These are phyloP conservation scores for Enteromius afrohamiltoni DNA, from an alignment of 2,797 vertebrate genomes.

Conservation along the genomic window DNA sequence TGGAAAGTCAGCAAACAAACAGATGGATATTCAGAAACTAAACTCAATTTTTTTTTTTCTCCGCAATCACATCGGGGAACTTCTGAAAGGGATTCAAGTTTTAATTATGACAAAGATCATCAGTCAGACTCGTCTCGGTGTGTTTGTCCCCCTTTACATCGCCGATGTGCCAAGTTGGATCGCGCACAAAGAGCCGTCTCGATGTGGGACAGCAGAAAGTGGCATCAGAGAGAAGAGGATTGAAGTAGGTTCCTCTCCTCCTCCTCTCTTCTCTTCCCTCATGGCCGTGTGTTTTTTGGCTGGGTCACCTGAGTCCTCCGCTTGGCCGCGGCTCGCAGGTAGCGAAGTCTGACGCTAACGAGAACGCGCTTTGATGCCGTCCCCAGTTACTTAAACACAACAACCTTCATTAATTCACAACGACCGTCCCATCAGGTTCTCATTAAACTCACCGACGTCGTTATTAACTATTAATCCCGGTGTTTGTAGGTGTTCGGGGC, in stretches of 20 bases:
- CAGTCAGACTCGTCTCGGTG: conserved; percentile 30
- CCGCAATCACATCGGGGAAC: not conserved
- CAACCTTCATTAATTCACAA: conserved; percentile 52
- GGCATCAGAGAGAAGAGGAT: conserved; percentile 53
- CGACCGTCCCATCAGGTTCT: conserved; percentile 45
- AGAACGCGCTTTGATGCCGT: conserved; percentile 54
- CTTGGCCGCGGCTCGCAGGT: conserved; percentile 55
- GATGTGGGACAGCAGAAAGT: conserved; percentile 56
- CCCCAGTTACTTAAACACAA: conserved; percentile 54
- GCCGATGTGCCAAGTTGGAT: conserved; percentile 56
- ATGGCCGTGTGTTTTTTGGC: conserved; percentile 51
- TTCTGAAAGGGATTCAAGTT: conserved; percentile 27
- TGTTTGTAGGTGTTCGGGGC: conserved; percentile 23
- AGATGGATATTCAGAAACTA: too few species aligned
- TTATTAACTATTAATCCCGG: conserved; percentile 4
- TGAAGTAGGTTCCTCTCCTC: conserved; percentile 53
- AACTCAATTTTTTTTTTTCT: not conserved
- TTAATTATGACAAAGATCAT: conserved; percentile 49
- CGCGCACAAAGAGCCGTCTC: conserved; percentile 53
- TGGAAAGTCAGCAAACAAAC: not conserved
- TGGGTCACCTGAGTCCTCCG: conserved; percentile 57
- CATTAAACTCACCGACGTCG: conserved; percentile 24
- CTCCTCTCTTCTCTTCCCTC: conserved; percentile 38
- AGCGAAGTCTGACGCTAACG: conserved; percentile 18
- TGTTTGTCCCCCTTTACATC: conserved; percentile 47